These are phyloP conservation scores for Brachyrhaphis roseni DNA, from an alignment of 2,797 vertebrate species.

Conservation along the genomic window DNA sequence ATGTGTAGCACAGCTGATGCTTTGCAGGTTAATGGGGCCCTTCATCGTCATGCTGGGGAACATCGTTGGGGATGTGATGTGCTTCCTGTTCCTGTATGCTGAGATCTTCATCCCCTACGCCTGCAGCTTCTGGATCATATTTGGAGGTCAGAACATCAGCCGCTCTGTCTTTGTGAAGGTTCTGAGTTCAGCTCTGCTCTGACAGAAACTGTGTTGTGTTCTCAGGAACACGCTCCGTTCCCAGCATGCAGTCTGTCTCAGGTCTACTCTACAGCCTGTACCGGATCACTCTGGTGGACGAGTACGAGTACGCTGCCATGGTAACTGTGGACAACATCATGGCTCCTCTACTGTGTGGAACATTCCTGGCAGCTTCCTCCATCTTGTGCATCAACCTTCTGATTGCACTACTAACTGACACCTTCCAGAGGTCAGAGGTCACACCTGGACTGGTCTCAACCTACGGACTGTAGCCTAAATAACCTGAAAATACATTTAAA, in stretches of 20 bases:
- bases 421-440: conserved; percentile 73
- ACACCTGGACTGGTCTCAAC: neutral
- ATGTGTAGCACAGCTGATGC: neutral
- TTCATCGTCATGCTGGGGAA: conserved; percentile 79
- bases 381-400: conserved; percentile 78
- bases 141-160: conserved; percentile 67
- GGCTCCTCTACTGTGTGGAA: conserved; percentile 78
- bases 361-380: conserved; percentile 75
- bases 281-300: conserved; percentile 77
- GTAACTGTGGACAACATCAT: conserved; percentile 63
- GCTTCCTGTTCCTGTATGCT: conserved; percentile 79
- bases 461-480: neutral
- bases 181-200: neutral
- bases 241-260: conserved; percentile 74
- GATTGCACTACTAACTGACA: conserved; percentile 76
- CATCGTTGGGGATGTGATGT: conserved; percentile 69
- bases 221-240: conserved; percentile 58
- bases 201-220: neutral
- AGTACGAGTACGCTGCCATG: conserved; percentile 77
- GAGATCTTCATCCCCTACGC: conserved; percentile 79
- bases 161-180: neutral
- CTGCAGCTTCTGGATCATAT: conserved; percentile 82
- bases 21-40: conserved; percentile 73
- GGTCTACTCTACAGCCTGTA: conserved; percentile 77
- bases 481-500: neutral